Evolutionary conservation across 2,113 vertebrate genomes (phyloP), one percentile per base, ranked within the genome.

Genomic region (Crotalus helleri): DNA sequence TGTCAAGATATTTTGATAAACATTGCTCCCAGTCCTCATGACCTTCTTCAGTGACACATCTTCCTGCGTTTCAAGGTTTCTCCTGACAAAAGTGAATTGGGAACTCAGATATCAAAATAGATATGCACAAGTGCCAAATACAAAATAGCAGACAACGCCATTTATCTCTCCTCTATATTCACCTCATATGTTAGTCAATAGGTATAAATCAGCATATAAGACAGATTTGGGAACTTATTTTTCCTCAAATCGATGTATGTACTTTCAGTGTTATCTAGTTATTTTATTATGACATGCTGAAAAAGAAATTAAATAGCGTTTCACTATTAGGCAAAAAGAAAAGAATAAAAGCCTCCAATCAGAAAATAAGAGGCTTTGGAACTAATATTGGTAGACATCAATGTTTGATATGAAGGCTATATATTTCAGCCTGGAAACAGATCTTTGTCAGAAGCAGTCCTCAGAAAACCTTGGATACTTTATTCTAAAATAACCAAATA

Each of bases 221-320:
- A 86, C 12, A 24, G 26, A 89, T 57, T 5, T 53, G 5, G 57
- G 29, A 23, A 46, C 29, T 11, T 59, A 90, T 19, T 85, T 85
- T 59, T 59, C 29, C 6, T 44, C 49, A 23, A 49, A 91, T 49
- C 29, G 4, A 29, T 49, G 17, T 58, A 44, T 85, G 24, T 49
- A 10, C 26, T 85, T 91, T 85, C 85, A 61, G 13, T 33, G 44
- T 57, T 61, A 95, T 69, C 4, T 33, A 91, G 49, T 49, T 94
- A 90, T 87, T 46, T 94, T 93, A 94, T 92, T 86, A 93, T 94
- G 53, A 85, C 85, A 92, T 91, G 93, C 44, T 89, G 90, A 91
- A 93, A 91, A 57, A 59, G 91, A 94, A 90, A 33, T 91, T 81
- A 59, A 55, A 49, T 94, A 81, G 74, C 3, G 3, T 33, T 81